phyloP scores from a whole-genome alignment of 2,113 vertebrate genomes.

The Hippocampus zosterae region DNA sequence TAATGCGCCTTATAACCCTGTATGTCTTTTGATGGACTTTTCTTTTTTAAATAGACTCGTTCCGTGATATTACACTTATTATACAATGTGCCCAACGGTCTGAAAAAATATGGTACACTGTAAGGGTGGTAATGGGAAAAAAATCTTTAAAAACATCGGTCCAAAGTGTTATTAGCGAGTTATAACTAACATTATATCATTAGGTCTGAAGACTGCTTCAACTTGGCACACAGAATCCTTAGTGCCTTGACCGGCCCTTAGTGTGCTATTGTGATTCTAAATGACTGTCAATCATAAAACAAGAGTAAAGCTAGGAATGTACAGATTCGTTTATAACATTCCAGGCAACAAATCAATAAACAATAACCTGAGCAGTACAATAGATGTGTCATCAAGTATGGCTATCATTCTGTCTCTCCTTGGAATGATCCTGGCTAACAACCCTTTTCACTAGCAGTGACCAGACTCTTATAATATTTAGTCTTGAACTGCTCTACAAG shows the following conservation, averaged over 20 bases:
- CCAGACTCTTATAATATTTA: neutral
- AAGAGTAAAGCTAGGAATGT: constrained; percentile 50
- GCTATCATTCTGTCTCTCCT: constrained; percentile 56
- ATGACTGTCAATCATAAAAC: constrained; percentile 65
- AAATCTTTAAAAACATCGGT: neutral
- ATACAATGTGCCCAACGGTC: too few relatives aligned
- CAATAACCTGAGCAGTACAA: constrained; percentile 49
- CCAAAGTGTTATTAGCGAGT: neutral
- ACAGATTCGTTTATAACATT: constrained; percentile 58
- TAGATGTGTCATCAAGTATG: constrained; percentile 61
- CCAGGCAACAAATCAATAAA: constrained; percentile 70
- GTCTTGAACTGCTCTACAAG: constrained; percentile 9
- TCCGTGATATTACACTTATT: too few relatives aligned
- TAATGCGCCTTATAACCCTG: too few relatives aligned
- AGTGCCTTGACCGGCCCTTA: constrained; percentile 49
- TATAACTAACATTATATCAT: neutral
- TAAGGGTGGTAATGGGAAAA: neutral
- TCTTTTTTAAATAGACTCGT: too few relatives aligned
- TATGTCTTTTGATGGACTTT: too few relatives aligned
- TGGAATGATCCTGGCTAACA: constrained; percentile 17
- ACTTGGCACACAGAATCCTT: constrained; percentile 45
- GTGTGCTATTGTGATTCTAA: constrained; percentile 60
- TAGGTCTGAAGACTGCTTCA: constrained; percentile 37
- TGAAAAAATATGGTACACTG: too few relatives aligned
- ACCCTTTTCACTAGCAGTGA: constrained; percentile 17